Evolutionary conservation across 2,113 vertebrate genomes (phyloP).

Genomic region (Bubo scandiacus): DNA sequence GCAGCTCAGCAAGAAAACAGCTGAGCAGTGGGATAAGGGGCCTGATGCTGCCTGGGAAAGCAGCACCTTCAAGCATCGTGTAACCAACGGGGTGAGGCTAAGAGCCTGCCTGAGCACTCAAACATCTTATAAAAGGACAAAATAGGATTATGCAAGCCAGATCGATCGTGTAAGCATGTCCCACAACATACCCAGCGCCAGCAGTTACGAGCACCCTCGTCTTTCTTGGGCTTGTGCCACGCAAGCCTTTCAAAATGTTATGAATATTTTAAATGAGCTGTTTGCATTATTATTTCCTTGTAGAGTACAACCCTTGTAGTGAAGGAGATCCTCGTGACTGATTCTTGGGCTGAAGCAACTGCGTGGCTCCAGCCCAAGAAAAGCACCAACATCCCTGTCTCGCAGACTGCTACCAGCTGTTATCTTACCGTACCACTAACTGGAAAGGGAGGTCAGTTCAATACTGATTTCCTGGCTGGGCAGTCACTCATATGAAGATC

Average conservation of each 20-base stretch:
- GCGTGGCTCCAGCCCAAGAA: neutral
- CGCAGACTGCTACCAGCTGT: neutral
- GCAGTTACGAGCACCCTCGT: neutral
- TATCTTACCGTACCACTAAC: neutral
- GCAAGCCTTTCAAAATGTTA: neutral
- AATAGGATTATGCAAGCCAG: neutral
- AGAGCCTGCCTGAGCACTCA: neutral
- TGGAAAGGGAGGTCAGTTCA: neutral
- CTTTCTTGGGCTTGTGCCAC: neutral
- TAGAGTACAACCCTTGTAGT: neutral
- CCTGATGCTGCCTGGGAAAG: neutral
- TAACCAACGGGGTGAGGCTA: neutral
- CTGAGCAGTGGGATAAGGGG: neutral
- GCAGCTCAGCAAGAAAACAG: neutral
- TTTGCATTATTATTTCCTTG: neutral
- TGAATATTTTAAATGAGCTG: constrained; percentile 26
- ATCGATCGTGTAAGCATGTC: neutral
- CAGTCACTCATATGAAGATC: neutral
- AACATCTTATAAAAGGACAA: neutral
- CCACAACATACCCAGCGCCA: fast-evolving
- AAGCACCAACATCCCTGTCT: neutral
- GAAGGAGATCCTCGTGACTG: neutral
- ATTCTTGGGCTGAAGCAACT: neutral
- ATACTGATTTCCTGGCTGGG: neutral
- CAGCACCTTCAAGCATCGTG: neutral